phyloP scores from a whole-genome alignment of 2,888 invertebrate species.

The Hypselothyrea guttata region DNA sequence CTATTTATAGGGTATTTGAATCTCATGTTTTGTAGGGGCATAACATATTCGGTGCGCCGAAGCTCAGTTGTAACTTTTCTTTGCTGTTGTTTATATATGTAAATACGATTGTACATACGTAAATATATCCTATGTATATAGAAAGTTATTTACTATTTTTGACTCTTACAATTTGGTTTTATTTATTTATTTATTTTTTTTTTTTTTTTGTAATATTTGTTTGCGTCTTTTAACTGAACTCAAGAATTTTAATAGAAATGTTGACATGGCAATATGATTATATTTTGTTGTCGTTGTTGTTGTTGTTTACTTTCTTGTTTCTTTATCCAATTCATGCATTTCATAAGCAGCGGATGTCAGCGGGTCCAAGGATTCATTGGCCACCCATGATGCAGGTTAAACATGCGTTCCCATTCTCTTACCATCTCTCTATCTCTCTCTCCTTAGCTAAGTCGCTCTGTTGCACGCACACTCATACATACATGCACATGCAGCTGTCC shows the following conservation, averaged over 20 bases:
- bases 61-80: background rate
- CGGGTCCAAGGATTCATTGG: constrained; percentile 91
- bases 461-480: constrained; percentile 6
- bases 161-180: background rate
- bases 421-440: constrained; percentile 16
- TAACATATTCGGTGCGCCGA: too few relatives aligned
- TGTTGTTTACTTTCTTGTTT: constrained; percentile 38
- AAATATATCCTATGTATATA: constrained; percentile 14
- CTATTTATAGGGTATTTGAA: too few relatives aligned
- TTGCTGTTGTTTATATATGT: constrained; percentile 16
- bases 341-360: constrained; percentile 87
- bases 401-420: constrained; percentile 50
- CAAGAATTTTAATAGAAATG: constrained; percentile 12
- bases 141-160: too few relatives aligned
- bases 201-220: background rate
- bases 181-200: background rate
- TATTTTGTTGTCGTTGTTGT: constrained; percentile 52
- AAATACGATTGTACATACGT: constrained; percentile 2
- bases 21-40: background rate
- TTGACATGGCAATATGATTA: constrained; percentile 36
- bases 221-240: constrained; percentile 8
- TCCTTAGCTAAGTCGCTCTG: constrained; percentile 8
- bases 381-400: constrained; percentile 91
- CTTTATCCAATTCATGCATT: constrained; percentile 72
- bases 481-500: background rate